Evolutionary conservation across 1,140 invertebrate species (phyloP).

Genomic region (Trichomalopsis sarcophagae): DNA sequence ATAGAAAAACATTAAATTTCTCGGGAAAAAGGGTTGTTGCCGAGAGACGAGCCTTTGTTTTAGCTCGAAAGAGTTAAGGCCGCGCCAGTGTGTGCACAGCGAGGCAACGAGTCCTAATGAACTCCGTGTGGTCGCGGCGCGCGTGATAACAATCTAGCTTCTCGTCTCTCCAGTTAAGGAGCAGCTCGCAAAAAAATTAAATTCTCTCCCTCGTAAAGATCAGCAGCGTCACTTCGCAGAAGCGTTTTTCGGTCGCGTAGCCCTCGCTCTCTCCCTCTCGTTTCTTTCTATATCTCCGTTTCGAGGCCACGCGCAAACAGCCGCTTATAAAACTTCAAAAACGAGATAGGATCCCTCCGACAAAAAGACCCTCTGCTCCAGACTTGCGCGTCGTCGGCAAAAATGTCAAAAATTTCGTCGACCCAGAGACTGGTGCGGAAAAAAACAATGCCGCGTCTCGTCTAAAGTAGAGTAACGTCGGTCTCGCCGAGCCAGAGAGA

Average conservation of each 20-base stretch:
- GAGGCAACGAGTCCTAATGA: conserved; percentile 43
- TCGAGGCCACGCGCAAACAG: neutral
- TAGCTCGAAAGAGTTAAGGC: conserved; percentile 29
- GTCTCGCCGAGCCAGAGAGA: neutral
- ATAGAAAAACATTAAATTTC: conserved; percentile 29
- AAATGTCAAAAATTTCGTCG: conserved; percentile 34
- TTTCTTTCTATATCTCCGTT: neutral
- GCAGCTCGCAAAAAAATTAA: conserved; percentile 38
- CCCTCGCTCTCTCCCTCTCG: too few species aligned
- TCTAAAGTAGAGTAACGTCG: conserved; percentile 63
- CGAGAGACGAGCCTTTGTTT: conserved; percentile 3
- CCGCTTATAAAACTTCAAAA: conserved; percentile 25
- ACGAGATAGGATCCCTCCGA: neutral
- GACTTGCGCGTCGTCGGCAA: neutral
- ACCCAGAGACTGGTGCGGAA: neutral
- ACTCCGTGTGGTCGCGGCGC: conserved; percentile 33
- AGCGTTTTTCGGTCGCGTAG: conserved; percentile 8
- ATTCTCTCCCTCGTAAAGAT: conserved; percentile 8
- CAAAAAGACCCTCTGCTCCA: neutral
- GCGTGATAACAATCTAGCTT: conserved; percentile 42
- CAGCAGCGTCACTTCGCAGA: conserved; percentile 8
- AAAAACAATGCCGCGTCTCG: conserved; percentile 48
- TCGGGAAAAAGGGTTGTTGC: neutral
- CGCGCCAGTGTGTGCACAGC: neutral
- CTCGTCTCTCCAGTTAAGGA: neutral